Percentiles rank a stretch among this genome's conserved stretches.
These are phyloP conservation scores for Torymus auratus DNA, from an alignment of 2,888 invertebrate species.

Conservation along the genomic window DNA sequence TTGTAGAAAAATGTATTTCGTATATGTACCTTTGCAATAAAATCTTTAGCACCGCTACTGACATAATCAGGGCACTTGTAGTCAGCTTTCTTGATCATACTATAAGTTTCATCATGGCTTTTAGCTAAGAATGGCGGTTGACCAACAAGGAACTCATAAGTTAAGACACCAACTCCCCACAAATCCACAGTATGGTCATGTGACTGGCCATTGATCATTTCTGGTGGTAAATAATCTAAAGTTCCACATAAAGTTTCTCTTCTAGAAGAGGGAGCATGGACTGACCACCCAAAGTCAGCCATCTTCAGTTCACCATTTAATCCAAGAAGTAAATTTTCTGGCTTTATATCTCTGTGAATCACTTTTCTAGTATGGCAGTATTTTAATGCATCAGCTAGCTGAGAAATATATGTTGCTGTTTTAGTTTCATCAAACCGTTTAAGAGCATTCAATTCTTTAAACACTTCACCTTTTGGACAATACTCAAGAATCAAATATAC, in stretches of 20 bases:
- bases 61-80: constrained; percentile 83
- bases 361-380: constrained; percentile 93
- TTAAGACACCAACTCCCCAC: constrained; percentile 95
- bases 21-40: constrained; percentile 83
- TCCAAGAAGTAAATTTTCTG: constrained; percentile 91
- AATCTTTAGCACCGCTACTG: constrained; percentile 84
- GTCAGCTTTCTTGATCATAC: constrained; percentile 82
- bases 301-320: constrained; percentile 88
- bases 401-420: constrained; percentile 90
- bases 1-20: not conserved
- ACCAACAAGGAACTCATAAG: constrained; percentile 96
- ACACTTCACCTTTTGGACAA: constrained; percentile 91
- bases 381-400: constrained; percentile 91
- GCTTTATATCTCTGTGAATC: constrained; percentile 95
- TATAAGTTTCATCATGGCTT: constrained; percentile 84
- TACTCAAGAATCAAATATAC: constrained; percentile 97
- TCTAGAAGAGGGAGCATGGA: constrained; percentile 91
- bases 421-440: constrained; percentile 87
- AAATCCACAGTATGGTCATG: constrained; percentile 93
- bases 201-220: constrained; percentile 91
- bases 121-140: constrained; percentile 94
- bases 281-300: constrained; percentile 97
- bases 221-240: constrained; percentile 95
- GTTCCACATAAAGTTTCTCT: constrained; percentile 96
- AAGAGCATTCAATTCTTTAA: constrained; percentile 84